These are phyloP conservation scores for Byasa hedistus DNA, from an alignment of 2,888 invertebrate genomes.

Conservation along the genomic window DNA sequence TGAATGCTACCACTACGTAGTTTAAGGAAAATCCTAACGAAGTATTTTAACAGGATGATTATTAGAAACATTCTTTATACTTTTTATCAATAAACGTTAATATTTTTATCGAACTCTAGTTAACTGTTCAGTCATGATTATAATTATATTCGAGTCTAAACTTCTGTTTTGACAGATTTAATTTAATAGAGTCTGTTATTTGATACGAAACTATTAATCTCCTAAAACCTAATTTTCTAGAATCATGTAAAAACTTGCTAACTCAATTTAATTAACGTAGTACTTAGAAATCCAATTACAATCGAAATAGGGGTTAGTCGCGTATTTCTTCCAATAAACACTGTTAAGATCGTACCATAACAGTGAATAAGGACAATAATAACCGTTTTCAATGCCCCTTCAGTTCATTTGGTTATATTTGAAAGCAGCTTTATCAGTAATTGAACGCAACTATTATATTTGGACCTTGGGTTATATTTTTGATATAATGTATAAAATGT, in stretches of 20 bases:
- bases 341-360: slow-evolving; percentile 36
- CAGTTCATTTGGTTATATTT: slow-evolving; percentile 54
- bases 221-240: background rate
- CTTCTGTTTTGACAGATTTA: too few species aligned
- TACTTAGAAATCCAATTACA: slow-evolving; percentile 35
- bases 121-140: too few species aligned
- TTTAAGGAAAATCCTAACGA: slow-evolving; percentile 52
- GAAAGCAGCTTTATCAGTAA: slow-evolving; percentile 59
- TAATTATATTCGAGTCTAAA: too few species aligned
- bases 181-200: background rate
- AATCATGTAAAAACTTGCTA: slow-evolving; percentile 29
- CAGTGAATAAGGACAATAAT: slow-evolving; percentile 45
- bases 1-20: slow-evolving; percentile 58
- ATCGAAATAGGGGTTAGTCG: slow-evolving; percentile 39
- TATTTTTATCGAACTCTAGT: too few species aligned
- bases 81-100: too few species aligned
- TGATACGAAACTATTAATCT: background rate
- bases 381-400: slow-evolving; percentile 51
- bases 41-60: slow-evolving; percentile 46
- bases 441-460: slow-evolving; percentile 64
- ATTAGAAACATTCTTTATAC: slow-evolving; percentile 46
- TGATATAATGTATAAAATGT: slow-evolving; percentile 55
- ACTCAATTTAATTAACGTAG: slow-evolving; percentile 34
- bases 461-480: slow-evolving; percentile 54
- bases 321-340: slow-evolving; percentile 40